phyloP scores from a whole-genome alignment of 2,888 invertebrate species.

The Xestobium rufovillosum region DNA sequence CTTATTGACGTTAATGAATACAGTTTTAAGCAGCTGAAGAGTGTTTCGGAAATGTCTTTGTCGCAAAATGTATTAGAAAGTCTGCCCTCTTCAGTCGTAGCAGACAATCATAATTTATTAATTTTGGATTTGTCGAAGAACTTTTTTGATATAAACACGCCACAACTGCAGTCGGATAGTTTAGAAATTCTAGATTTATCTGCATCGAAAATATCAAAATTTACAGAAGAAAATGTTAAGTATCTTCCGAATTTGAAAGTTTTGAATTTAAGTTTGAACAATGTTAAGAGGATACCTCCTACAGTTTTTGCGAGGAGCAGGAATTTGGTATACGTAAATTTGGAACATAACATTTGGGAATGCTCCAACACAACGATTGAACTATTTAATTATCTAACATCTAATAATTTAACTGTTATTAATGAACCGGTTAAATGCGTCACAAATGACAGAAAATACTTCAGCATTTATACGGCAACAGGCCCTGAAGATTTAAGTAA shows the following conservation, averaged over 20 bases:
- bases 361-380: constrained; percentile 33
- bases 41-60: constrained; percentile 36
- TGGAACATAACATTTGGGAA: constrained; percentile 34
- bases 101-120: constrained; percentile 30
- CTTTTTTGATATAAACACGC: constrained; percentile 31
- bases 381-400: constrained; percentile 29
- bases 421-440: constrained; percentile 28
- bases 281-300: constrained; percentile 30
- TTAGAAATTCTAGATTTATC: constrained; percentile 34
- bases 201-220: constrained; percentile 31
- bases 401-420: constrained; percentile 25
- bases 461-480: constrained; percentile 27
- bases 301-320: constrained; percentile 27
- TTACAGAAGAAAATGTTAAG: constrained; percentile 28
- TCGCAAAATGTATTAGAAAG: constrained; percentile 33
- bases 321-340: constrained; percentile 26
- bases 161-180: constrained; percentile 31
- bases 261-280: constrained; percentile 35
- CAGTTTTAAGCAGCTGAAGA: constrained; percentile 32
- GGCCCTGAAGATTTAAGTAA: no score
- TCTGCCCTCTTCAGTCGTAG: constrained; percentile 31
- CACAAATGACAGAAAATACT: constrained; percentile 18
- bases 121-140: constrained; percentile 37
- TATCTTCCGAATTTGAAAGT: constrained; percentile 33
- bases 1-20: constrained; percentile 31